phyloP scores from a whole-genome alignment of 37 sponge, comb jelly and placozoan species.

The Spongilla lacustris region DNA sequence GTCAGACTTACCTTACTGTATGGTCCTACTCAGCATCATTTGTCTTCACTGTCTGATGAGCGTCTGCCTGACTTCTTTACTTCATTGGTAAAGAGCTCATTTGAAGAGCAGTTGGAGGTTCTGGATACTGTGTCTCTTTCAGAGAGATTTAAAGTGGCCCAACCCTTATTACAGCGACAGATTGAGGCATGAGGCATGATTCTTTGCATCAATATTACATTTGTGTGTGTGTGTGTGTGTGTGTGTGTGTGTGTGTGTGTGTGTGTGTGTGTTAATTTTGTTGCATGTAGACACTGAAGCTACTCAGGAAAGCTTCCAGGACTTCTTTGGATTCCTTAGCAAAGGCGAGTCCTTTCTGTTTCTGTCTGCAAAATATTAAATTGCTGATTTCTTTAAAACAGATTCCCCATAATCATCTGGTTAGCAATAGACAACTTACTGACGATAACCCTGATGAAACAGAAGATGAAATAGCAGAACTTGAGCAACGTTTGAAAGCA shows the following conservation, averaged over 20 bases:
- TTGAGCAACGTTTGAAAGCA: slow-evolving; percentile 21
- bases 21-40: slow-evolving; percentile 21
- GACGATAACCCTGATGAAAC: background rate
- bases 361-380: background rate
- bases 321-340: background rate
- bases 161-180: slow-evolving; percentile 62
- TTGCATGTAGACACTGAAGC: slow-evolving; percentile 16
- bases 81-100: slow-evolving; percentile 62
- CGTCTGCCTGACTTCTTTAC: slow-evolving; percentile 76
- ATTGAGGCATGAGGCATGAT: slow-evolving; percentile 74
- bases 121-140: slow-evolving; percentile 61
- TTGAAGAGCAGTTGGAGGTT: slow-evolving; percentile 71
- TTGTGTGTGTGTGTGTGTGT: slow-evolving; percentile 9
- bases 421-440: background rate
- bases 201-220: no score
- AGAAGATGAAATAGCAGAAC: slow-evolving; percentile 65
- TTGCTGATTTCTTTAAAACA: background rate
- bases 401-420: background rate
- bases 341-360: background rate
- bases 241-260: slow-evolving; percentile 27
- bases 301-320: slow-evolving; percentile 30
- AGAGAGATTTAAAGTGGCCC: slow-evolving; percentile 45
- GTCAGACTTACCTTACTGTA: background rate
- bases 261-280: slow-evolving; percentile 17
- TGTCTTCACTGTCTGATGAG: slow-evolving; percentile 64